Conservation (phyloP, 2,797 vertebrate species). For the Myotis pilosus region DNA sequence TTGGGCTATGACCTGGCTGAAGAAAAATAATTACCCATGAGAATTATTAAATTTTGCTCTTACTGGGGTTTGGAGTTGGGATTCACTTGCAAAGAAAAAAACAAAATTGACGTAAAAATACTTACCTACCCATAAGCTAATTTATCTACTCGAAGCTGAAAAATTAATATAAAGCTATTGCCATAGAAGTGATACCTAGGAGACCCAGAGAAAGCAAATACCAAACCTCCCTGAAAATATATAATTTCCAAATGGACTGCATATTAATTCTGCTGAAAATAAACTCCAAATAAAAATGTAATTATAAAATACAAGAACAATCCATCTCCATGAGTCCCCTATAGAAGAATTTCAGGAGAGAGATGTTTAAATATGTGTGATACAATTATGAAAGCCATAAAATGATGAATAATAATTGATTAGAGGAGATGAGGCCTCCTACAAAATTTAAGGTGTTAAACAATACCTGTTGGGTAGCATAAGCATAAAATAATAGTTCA, state of each 20-base stretch:
- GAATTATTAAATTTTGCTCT: neutral
- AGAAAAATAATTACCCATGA: neutral
- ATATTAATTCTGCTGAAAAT: neutral
- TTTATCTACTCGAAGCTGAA: neutral
- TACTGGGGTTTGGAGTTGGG: neutral
- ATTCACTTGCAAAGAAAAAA: neutral
- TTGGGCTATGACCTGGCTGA: neutral
- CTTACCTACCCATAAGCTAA: neutral
- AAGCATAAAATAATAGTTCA: neutral
- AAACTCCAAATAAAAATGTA: slow-evolving; percentile 8
- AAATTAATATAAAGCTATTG: neutral
- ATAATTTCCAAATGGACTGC: neutral
- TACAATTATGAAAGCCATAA: slow-evolving; percentile 44
- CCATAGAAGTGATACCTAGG: neutral
- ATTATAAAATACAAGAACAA: slow-evolving; percentile 10
- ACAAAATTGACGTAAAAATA: neutral
- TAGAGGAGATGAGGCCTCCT: neutral
- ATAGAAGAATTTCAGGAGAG: neutral
- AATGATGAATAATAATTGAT: neutral
- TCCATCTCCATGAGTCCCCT: neutral
- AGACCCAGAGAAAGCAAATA: neutral
- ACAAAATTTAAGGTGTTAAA: neutral
- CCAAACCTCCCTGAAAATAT: neutral
- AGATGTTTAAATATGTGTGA: neutral
- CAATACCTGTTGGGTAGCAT: neutral